Conservation (phyloP, 2,797 vertebrate species). For the Anabas testudineus region DNA sequence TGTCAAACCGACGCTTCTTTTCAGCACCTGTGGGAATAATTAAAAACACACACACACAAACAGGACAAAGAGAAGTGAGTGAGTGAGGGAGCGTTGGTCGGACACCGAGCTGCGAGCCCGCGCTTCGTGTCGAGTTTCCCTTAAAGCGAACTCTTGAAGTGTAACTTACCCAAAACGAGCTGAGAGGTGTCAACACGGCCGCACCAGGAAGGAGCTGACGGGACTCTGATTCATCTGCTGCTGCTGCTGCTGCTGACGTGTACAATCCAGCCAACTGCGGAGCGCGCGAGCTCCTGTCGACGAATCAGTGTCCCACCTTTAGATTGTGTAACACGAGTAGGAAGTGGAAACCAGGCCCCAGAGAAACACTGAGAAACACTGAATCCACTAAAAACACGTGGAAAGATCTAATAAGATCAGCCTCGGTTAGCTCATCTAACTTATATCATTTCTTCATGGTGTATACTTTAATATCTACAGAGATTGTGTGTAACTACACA, state of each 20-base stretch:
- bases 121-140: no score
- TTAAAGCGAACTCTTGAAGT: neutral
- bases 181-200: constrained; percentile 58
- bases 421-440: no score
- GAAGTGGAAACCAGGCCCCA: neutral
- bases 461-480: no score
- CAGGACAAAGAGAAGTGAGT: neutral
- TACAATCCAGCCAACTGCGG: constrained; percentile 72
- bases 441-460: no score
- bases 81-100: no score
- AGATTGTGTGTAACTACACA: no score
- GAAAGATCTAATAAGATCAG: no score
- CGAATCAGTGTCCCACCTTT: constrained; percentile 54
- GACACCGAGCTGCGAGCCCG: no score
- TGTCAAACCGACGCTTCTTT: neutral
- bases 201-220: constrained; percentile 77
- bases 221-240: constrained; percentile 41
- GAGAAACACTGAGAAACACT: no score
- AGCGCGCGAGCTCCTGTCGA: constrained; percentile 42
- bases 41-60: no score
- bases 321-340: constrained; percentile 61
- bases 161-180: constrained; percentile 58
- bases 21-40: constrained; percentile 46
- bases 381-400: no score
- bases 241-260: constrained; percentile 89